phyloP scores from a whole-genome alignment of 2,797 vertebrate genomes.

The Sebastes miniatus region DNA sequence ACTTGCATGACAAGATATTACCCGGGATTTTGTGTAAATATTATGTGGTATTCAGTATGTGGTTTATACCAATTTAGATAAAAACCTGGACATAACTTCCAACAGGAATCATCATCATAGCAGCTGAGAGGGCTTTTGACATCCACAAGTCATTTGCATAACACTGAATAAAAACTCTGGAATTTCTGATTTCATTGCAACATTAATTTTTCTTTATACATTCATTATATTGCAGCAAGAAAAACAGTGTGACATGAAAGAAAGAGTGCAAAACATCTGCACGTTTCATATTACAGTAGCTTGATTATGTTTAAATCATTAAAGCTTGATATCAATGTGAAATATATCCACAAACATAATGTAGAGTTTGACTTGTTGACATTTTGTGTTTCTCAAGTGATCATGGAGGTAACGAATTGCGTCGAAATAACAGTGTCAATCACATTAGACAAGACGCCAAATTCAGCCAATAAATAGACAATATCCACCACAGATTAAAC shows the following conservation, averaged over 20 bases:
- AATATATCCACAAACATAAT: neutral
- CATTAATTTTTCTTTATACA: conserved; percentile 16
- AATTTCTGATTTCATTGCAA: conserved; percentile 14
- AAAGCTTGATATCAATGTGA: neutral
- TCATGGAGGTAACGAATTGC: neutral
- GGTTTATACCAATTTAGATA: neutral
- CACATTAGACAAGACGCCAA: conserved; percentile 22
- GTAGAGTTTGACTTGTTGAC: neutral
- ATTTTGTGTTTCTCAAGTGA: neutral
- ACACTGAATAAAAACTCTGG: conserved; percentile 21
- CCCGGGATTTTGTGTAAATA: neutral
- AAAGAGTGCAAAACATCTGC: conserved; percentile 44
- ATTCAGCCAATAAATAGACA: conserved; percentile 65
- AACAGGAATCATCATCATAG: neutral
- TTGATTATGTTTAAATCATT: neutral
- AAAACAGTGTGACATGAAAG: neutral
- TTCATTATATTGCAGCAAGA: conserved; percentile 17
- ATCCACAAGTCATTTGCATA: neutral
- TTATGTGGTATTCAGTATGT: neutral
- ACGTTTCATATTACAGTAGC: conserved; percentile 32
- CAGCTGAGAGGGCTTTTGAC: neutral
- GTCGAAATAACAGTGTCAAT: conserved; percentile 7
- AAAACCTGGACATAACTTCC: neutral
- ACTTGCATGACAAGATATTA: neutral
- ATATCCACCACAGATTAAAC: conserved; percentile 32